phyloP scores from a whole-genome alignment of 1,140 invertebrate genomes.

The Nomia melanderi region DNA sequence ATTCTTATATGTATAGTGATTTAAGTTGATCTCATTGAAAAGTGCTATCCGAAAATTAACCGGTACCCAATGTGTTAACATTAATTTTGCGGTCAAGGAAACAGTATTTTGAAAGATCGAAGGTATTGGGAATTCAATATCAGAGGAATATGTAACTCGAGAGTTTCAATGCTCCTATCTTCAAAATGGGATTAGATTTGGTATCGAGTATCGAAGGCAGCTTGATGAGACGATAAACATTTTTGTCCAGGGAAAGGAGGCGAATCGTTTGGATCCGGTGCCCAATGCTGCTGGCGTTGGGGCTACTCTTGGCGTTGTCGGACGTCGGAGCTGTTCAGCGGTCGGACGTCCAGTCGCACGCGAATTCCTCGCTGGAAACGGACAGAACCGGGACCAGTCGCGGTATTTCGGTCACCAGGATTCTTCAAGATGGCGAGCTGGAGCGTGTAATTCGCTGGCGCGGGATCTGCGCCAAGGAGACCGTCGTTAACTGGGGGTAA shows the following conservation, averaged over 20 bases:
- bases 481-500: slow-evolving; percentile 75
- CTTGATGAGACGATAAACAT: slow-evolving; percentile 24
- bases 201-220: not conserved
- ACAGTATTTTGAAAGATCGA: no score
- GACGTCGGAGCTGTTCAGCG: slow-evolving; percentile 62
- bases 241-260: slow-evolving; percentile 28
- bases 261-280: slow-evolving; percentile 56
- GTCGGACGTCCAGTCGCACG: slow-evolving; percentile 50
- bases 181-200: no score
- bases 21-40: no score
- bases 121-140: no score
- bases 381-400: slow-evolving; percentile 40
- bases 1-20: no score
- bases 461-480: slow-evolving; percentile 79
- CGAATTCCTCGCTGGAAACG: slow-evolving; percentile 43
- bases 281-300: slow-evolving; percentile 70
- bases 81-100: no score
- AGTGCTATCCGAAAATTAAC: no score
- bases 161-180: no score
- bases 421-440: slow-evolving; percentile 77
- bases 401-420: slow-evolving; percentile 72
- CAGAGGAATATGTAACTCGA: no score
- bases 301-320: slow-evolving; percentile 68
- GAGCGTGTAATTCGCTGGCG: slow-evolving; percentile 76
- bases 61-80: no score